phyloP scores from a whole-genome alignment of 2,888 invertebrate species.

The Microctonus aethiopoides region DNA sequence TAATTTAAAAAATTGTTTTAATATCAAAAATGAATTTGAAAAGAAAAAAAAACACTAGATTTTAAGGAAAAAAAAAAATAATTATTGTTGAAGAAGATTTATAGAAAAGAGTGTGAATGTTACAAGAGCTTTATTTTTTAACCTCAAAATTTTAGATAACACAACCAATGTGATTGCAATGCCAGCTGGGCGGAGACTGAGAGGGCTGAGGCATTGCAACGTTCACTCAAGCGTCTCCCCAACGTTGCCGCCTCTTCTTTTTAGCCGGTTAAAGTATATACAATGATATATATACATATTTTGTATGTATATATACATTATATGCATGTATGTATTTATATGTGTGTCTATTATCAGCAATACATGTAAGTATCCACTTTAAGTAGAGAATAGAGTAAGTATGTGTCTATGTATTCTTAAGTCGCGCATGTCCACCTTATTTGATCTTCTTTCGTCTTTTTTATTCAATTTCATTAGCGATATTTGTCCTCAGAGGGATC shows the following conservation, averaged over 20 bases:
- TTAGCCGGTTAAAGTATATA: not conserved
- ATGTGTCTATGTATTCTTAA: too few relatives aligned
- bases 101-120: not conserved
- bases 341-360: too few relatives aligned
- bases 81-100: not conserved
- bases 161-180: conserved; percentile 22
- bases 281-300: not conserved
- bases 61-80: not conserved
- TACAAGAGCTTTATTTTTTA: too few relatives aligned
- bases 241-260: conserved; percentile 31
- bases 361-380: too few relatives aligned
- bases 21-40: not conserved
- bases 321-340: too few relatives aligned
- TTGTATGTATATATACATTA: not conserved
- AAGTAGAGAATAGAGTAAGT: too few relatives aligned
- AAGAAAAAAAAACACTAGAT: not conserved
- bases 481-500: too few relatives aligned
- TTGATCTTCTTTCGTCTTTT: too few relatives aligned
- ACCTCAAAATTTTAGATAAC: not conserved
- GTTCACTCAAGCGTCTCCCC: conserved; percentile 54
- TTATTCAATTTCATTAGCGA: too few relatives aligned
- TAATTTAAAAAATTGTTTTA: not conserved
- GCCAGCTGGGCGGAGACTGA: conserved; percentile 63
- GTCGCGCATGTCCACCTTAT: too few relatives aligned
- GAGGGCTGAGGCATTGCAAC: conserved; percentile 56